Conservation (phyloP, 2,113 vertebrate species). For the Psilopsiagon aymara region DNA sequence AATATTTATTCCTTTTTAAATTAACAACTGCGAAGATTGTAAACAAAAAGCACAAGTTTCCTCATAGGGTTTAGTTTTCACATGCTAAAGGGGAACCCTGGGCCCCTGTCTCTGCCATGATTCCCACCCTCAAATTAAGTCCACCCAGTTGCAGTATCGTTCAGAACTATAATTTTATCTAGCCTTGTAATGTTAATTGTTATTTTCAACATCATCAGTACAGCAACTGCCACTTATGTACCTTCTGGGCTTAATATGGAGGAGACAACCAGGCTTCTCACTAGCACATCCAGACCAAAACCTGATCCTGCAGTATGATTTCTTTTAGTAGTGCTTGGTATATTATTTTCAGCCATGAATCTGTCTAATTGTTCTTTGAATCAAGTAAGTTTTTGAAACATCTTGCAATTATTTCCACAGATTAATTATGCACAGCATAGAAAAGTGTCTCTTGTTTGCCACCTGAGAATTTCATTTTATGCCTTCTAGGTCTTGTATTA, state of each 20-base stretch:
- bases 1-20: not conserved
- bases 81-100: not conserved
- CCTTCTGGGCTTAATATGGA: not conserved
- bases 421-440: not conserved
- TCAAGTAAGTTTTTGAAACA: not conserved
- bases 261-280: not conserved
- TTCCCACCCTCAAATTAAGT: not conserved
- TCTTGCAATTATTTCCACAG: not conserved
- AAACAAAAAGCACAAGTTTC: not conserved
- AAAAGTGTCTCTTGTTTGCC: not conserved
- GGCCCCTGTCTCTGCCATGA: not conserved
- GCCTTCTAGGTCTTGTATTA: not conserved
- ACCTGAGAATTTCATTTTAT: not conserved
- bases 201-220: not conserved
- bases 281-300: not conserved
- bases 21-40: not conserved
- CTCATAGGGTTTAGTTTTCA: not conserved
- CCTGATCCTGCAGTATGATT: not conserved
- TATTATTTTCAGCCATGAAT: not conserved
- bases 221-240: not conserved
- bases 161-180: slow-evolving; percentile 4
- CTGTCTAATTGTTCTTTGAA: slow-evolving; percentile 23
- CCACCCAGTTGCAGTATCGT: not conserved
- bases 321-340: not conserved
- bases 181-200: not conserved